Conservation (phyloP, 2,888 invertebrate species). For the Acanthopleura granulata region DNA sequence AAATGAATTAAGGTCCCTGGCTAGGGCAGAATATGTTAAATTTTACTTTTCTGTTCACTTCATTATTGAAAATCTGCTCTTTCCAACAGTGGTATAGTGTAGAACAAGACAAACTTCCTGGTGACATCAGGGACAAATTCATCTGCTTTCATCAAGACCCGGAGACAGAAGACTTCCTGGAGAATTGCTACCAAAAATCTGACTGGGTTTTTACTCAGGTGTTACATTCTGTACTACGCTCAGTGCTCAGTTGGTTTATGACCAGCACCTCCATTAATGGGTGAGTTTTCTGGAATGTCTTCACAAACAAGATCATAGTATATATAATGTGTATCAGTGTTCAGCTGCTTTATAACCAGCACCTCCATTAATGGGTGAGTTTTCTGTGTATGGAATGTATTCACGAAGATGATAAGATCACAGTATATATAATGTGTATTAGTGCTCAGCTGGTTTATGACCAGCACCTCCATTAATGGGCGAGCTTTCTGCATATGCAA, state of each 20-base stretch:
- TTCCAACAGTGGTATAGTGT: slow-evolving; percentile 63
- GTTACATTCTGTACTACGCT: slow-evolving; percentile 88
- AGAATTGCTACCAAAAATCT: slow-evolving; percentile 82
- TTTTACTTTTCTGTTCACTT: too few relatives aligned
- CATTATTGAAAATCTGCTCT: neutral
- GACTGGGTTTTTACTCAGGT: slow-evolving; percentile 90
- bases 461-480: slow-evolving; percentile 87
- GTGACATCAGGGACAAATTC: slow-evolving; percentile 52
- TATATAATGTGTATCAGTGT: neutral
- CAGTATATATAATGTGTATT: slow-evolving; percentile 63
- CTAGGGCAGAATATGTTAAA: too few relatives aligned
- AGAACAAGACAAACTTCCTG: slow-evolving; percentile 44
- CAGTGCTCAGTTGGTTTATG: slow-evolving; percentile 90
- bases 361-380: too few relatives aligned
- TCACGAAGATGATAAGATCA: neutral
- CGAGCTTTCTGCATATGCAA: too few relatives aligned
- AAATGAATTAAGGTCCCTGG: too few relatives aligned
- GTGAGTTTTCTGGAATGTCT: slow-evolving; percentile 73
- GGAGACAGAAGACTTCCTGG: slow-evolving; percentile 82
- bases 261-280: slow-evolving; percentile 96
- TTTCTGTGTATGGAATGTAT: too few relatives aligned
- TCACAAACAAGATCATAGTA: neutral
- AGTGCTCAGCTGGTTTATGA: slow-evolving; percentile 91
- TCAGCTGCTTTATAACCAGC: too few relatives aligned
- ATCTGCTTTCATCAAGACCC: slow-evolving; percentile 74